Evolutionary conservation across 2,797 vertebrate genomes (phyloP).

Genomic region (Pangasius larnaudii): DNA sequence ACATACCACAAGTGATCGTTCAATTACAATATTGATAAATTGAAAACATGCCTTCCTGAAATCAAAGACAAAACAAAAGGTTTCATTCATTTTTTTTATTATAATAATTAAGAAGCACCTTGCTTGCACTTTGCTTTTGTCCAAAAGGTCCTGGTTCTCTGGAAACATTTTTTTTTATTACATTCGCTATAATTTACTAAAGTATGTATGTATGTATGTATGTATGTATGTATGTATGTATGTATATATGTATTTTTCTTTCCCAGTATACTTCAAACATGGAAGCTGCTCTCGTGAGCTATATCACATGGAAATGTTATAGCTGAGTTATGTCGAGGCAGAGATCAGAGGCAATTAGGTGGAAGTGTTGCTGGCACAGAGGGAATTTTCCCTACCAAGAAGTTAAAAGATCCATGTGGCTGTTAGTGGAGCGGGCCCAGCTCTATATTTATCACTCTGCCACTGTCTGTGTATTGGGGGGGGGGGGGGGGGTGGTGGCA

Average conservation of each 20-base stretch:
- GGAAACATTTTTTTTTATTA: background rate
- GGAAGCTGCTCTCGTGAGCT: background rate
- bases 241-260: background rate
- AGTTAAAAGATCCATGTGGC: constrained; percentile 56
- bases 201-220: background rate
- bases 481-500: background rate
- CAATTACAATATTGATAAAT: constrained; percentile 17
- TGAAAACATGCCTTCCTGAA: background rate
- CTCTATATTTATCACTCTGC: constrained; percentile 71
- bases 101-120: background rate
- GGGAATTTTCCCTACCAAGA: constrained; percentile 42
- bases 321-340: background rate
- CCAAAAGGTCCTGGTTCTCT: background rate
- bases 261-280: background rate
- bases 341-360: constrained; percentile 3
- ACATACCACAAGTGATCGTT: constrained; percentile 18
- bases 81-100: background rate
- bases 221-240: no score
- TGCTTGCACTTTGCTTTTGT: background rate
- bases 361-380: constrained; percentile 14
- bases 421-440: constrained; percentile 55
- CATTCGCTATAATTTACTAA: background rate
- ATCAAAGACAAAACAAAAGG: background rate
- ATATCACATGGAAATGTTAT: background rate
- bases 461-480: constrained; percentile 27